Evolutionary conservation across 2,797 vertebrate genomes (phyloP).

Genomic region (Lateolabrax maculatus): DNA sequence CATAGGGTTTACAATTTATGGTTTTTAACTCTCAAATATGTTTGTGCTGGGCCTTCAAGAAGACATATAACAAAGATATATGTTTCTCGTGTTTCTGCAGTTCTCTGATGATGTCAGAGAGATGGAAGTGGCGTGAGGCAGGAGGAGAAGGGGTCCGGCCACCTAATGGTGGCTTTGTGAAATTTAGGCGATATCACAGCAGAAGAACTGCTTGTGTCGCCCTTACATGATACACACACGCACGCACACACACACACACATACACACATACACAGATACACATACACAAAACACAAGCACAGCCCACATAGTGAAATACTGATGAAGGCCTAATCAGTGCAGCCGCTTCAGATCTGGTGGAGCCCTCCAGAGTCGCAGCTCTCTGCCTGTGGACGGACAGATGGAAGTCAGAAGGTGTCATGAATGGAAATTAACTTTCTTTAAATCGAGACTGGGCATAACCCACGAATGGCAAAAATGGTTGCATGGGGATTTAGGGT

Average conservation of each 20-base stretch:
- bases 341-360: slow-evolving; percentile 30
- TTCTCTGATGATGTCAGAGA: slow-evolving; percentile 26
- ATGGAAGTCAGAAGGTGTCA: slow-evolving; percentile 16
- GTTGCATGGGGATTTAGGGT: slow-evolving; percentile 6
- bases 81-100: slow-evolving; percentile 59
- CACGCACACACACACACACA: slow-evolving; percentile 35
- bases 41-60: neutral
- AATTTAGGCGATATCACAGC: slow-evolving; percentile 74
- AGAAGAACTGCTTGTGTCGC: slow-evolving; percentile 82
- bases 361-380: neutral
- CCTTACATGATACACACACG: slow-evolving; percentile 39
- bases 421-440: slow-evolving; percentile 27
- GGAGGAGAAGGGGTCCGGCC: neutral
- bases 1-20: neutral
- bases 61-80: neutral
- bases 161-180: slow-evolving; percentile 53
- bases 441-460: slow-evolving; percentile 1
- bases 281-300: slow-evolving; percentile 20
- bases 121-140: slow-evolving; percentile 54
- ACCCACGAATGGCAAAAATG: neutral
- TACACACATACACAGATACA: slow-evolving; percentile 26
- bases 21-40: neutral
- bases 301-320: slow-evolving; percentile 8
- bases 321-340: slow-evolving; percentile 31
- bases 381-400: slow-evolving; percentile 25